phyloP scores from a whole-genome alignment of 2,797 vertebrate genomes.

The Platyrinchus mystaceus region DNA sequence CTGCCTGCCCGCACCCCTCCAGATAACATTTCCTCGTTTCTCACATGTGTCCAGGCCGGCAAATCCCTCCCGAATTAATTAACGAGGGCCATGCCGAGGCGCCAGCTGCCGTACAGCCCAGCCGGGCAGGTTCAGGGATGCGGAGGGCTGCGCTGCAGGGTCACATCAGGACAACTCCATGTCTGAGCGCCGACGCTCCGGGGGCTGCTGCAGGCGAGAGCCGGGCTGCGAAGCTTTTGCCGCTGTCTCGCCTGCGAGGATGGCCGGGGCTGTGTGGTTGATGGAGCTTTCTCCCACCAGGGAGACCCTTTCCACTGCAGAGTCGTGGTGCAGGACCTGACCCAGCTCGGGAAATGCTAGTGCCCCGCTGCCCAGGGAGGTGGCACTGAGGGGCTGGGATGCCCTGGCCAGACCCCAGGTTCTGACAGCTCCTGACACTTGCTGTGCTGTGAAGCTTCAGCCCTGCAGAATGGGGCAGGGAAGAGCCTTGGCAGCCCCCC shows the following conservation, averaged over 20 bases:
- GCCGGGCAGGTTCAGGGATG: background rate
- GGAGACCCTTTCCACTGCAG: background rate
- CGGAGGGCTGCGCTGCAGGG: background rate
- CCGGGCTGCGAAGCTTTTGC: fast-evolving
- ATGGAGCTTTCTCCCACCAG: background rate
- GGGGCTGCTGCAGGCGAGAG: background rate
- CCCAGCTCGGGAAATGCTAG: background rate
- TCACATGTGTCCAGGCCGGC: background rate
- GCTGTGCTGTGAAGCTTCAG: background rate
- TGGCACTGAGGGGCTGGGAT: fast-evolving
- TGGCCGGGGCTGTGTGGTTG: fast-evolving
- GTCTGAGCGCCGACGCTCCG: background rate
- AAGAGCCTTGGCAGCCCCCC: background rate
- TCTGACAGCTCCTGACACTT: background rate
- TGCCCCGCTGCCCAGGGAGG: background rate
- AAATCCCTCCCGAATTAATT: background rate
- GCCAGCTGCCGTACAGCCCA: background rate
- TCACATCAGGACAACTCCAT: background rate
- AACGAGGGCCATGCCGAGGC: background rate
- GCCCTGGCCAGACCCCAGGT: background rate
- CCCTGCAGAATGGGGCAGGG: background rate
- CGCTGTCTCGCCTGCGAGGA: fast-evolving
- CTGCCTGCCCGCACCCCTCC: background rate
- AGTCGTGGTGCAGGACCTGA: too few relatives aligned
- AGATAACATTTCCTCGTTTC: background rate